Percentiles rank a stretch among this genome's conserved stretches.
phyloP scores from a whole-genome alignment of 1,140 invertebrate species.

The Tetragnatha versicolor region DNA sequence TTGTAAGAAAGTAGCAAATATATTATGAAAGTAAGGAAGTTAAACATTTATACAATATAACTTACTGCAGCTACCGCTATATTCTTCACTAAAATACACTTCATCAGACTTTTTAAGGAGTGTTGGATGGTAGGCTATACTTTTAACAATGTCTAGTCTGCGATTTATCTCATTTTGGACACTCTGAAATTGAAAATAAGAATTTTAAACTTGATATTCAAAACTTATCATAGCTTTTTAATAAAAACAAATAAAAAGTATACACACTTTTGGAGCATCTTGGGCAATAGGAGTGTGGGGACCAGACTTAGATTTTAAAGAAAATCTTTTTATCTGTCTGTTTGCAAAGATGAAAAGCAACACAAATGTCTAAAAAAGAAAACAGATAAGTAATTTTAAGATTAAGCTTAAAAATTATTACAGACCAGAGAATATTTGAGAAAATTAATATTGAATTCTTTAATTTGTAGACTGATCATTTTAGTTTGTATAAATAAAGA shows the following conservation, averaged over 20 bases:
- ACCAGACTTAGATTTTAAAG: constrained; percentile 80
- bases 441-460: not conserved
- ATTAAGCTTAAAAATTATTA: no score
- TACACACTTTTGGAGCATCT: constrained; percentile 81
- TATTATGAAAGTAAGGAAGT: no score
- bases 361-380: constrained; percentile 82
- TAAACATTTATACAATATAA: not conserved
- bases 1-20: no score
- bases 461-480: not conserved
- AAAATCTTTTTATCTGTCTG: constrained; percentile 89
- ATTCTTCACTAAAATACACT: constrained; percentile 55
- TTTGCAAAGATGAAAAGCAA: constrained; percentile 90
- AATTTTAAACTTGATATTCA: not conserved
- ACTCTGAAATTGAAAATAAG: constrained; percentile 66
- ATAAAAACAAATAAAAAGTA: constrained; percentile 1
- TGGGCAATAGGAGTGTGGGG: constrained; percentile 86
- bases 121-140: constrained; percentile 82
- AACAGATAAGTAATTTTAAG: constrained; percentile 67
- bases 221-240: not conserved
- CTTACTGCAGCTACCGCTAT: constrained; percentile 2
- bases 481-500: not conserved
- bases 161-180: constrained; percentile 83
- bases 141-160: constrained; percentile 81
- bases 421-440: not conserved
- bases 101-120: constrained; percentile 45